A percentile compares a stretch with the other conserved stretches of the same genome.
Evolutionary conservation across 1,140 invertebrate species (phyloP).

Genomic region (Triops cancriformis): DNA sequence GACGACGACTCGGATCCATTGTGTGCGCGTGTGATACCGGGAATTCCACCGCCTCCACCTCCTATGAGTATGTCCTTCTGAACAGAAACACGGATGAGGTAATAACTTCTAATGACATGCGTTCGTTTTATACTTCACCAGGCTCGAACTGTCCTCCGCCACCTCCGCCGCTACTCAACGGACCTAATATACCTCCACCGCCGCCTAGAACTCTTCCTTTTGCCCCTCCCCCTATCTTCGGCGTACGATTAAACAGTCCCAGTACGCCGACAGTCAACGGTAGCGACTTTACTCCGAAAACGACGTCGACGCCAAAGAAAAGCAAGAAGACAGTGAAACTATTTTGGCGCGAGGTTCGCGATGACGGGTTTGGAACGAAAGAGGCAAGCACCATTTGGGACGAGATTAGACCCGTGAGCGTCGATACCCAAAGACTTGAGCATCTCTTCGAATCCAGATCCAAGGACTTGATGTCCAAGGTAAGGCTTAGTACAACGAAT

Average conservation of each 20-base stretch:
- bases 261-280: constrained; percentile 31
- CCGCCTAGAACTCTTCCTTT: constrained; percentile 37
- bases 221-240: constrained; percentile 41
- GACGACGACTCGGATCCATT: constrained; percentile 47
- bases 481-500: constrained; percentile 35
- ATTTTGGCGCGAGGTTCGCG: constrained; percentile 95
- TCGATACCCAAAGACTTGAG: constrained; percentile 90
- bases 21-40: constrained; percentile 7
- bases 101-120: constrained; percentile 29
- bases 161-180: constrained; percentile 41
- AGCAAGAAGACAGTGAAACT: constrained; percentile 97
- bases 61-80: constrained; percentile 29
- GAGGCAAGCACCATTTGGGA: constrained; percentile 82
- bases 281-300: constrained; percentile 10
- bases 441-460: constrained; percentile 94
- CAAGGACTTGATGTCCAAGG: constrained; percentile 91
- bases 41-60: constrained; percentile 21
- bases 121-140: constrained; percentile 19
- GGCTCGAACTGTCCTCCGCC: constrained; percentile 32
- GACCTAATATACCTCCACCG: constrained; percentile 39
- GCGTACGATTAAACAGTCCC: constrained; percentile 38
- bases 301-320: constrained; percentile 53
- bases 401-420: constrained; percentile 66
- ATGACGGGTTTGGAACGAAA: constrained; percentile 60
- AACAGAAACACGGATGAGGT: constrained; percentile 15